Evolutionary conservation across 2,888 invertebrate genomes (phyloP).

Genomic region (Synanthedon myopaeformis): DNA sequence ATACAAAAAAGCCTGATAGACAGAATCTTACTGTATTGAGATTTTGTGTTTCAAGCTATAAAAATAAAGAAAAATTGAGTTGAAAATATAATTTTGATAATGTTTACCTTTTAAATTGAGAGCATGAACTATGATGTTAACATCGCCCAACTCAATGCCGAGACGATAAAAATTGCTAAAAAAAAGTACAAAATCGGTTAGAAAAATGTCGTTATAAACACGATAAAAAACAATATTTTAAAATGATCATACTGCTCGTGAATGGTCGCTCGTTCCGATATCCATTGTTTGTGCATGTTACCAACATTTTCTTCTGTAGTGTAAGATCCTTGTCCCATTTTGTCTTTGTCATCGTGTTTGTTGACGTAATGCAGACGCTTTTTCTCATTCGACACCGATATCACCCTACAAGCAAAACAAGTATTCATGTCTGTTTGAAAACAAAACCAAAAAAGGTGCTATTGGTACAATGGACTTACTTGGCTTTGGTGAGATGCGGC

Average conservation of each 20-base stretch:
- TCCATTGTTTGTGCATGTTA: slow-evolving; percentile 56
- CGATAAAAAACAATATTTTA: too few species aligned
- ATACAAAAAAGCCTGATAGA: too few species aligned
- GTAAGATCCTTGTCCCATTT: slow-evolving; percentile 30
- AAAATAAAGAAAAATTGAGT: too few species aligned
- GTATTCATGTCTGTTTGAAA: background rate
- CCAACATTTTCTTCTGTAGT: slow-evolving; percentile 55
- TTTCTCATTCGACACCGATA: slow-evolving; percentile 72
- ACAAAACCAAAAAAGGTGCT: background rate
- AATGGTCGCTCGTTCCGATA: slow-evolving; percentile 61
- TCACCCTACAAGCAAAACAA: slow-evolving; percentile 54
- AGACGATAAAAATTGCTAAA: slow-evolving; percentile 76
- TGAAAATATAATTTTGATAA: too few species aligned
- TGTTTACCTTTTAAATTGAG: slow-evolving; percentile 75
- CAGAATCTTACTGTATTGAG: too few species aligned
- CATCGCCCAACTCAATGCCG: slow-evolving; percentile 82
- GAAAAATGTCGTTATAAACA: too few species aligned
- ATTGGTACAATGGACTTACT: slow-evolving; percentile 49
- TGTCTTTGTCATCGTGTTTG: slow-evolving; percentile 32
- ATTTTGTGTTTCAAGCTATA: too few species aligned
- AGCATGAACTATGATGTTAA: slow-evolving; percentile 77
- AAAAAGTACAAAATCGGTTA: slow-evolving; percentile 9
- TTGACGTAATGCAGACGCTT: slow-evolving; percentile 53
- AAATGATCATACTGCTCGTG: slow-evolving; percentile 65
- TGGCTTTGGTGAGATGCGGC: slow-evolving; percentile 93